Percentiles rank a stretch among this genome's conserved stretches.
These are phyloP conservation scores for Anoplolepis gracilipes DNA, from an alignment of 1,140 invertebrate species.

Conservation along the genomic window DNA sequence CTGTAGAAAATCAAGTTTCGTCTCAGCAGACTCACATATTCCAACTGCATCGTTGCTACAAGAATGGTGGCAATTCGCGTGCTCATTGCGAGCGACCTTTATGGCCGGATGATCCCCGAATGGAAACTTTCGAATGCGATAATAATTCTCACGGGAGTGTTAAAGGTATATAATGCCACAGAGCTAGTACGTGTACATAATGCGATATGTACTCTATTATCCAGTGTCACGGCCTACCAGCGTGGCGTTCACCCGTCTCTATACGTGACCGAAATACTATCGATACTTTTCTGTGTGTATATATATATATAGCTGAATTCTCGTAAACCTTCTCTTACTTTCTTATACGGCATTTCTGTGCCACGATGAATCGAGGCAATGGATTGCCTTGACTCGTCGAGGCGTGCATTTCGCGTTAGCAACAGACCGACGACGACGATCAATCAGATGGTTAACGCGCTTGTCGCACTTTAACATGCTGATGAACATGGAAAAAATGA, in stretches of 20 bases:
- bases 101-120: constrained; percentile 44
- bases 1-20: constrained; percentile 46
- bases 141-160: constrained; percentile 54
- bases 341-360: constrained; percentile 47
- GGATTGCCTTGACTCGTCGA: constrained; percentile 8
- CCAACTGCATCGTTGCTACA: constrained; percentile 44
- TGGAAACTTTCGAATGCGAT: constrained; percentile 59
- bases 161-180: constrained; percentile 51
- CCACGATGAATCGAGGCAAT: constrained; percentile 28
- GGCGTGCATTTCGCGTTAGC: neutral
- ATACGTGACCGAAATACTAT: constrained; percentile 71
- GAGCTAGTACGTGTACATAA: constrained; percentile 59
- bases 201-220: constrained; percentile 64
- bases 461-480: constrained; percentile 41
- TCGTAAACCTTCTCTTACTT: constrained; percentile 34
- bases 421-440: neutral
- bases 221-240: constrained; percentile 45
- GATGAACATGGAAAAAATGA: constrained; percentile 41
- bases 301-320: constrained; percentile 43
- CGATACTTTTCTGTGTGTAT: constrained; percentile 49
- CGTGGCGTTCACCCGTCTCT: constrained; percentile 7
- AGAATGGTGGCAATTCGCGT: constrained; percentile 59
- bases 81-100: constrained; percentile 40
- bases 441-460: constrained; percentile 48
- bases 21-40: constrained; percentile 48